Conservation (phyloP, 2,113 vertebrate genomes). For the Colossoma macropomum region DNA sequence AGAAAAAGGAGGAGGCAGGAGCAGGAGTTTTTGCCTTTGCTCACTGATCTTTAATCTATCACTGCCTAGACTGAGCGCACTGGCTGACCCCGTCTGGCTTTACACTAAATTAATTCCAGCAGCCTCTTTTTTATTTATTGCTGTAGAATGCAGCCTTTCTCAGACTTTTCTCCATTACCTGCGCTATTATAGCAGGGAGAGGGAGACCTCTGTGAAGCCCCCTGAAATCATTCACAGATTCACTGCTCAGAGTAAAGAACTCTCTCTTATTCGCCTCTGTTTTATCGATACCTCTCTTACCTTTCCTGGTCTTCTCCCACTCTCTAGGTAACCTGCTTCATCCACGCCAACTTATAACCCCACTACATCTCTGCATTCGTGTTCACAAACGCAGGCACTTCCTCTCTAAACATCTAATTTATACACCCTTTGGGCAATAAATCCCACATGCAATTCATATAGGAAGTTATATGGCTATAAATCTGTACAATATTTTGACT, state of each 20-base stretch:
- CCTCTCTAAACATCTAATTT: constrained; percentile 2
- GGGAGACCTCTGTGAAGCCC: constrained; percentile 68
- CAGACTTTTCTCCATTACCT: constrained; percentile 68
- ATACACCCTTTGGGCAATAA: background rate
- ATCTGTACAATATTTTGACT: constrained; percentile 35
- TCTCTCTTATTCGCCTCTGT: constrained; percentile 6
- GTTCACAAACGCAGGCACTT: background rate
- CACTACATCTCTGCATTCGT: constrained; percentile 11
- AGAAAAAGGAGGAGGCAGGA: constrained; percentile 53
- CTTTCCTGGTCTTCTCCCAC: background rate
- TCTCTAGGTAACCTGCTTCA: background rate
- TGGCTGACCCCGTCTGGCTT: constrained; percentile 67
- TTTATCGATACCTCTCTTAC: constrained; percentile 8
- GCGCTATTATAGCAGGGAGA: constrained; percentile 63
- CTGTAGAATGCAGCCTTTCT: constrained; percentile 64
- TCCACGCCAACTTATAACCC: background rate
- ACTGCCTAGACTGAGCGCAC: constrained; percentile 67
- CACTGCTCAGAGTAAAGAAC: constrained; percentile 11
- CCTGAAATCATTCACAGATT: constrained; percentile 68
- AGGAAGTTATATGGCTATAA: constrained; percentile 5
- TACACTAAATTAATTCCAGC: constrained; percentile 71
- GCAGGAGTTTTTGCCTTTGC: constrained; percentile 61
- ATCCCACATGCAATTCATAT: background rate
- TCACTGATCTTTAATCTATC: constrained; percentile 73
- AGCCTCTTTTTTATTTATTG: constrained; percentile 73